Evolutionary conservation across 1,140 invertebrate genomes (phyloP), one percentile per base, ranked within the genome.

Genomic region (Rhopalosiphum padi): DNA sequence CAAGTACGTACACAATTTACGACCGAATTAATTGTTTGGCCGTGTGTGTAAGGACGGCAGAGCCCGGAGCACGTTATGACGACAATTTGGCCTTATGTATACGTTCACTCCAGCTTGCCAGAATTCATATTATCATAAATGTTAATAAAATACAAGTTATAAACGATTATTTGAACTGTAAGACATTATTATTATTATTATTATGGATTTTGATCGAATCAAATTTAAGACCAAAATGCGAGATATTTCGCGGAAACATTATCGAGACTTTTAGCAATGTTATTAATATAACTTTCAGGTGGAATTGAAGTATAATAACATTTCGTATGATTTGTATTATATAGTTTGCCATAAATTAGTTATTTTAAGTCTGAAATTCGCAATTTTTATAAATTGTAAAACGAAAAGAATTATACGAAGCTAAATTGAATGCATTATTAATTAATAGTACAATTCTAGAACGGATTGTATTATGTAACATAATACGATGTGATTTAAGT

Each of bases 1-100:
- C 89, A 90, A 90, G 55, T 30, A 60, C 35, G 35, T 55, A 18
- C 30, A n/a, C 37, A 43, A 90, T 90, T 90, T 68, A 90, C 55
- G 53, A 90, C 55, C 37, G 25, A 90, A 90, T 90, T 68, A 53
- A 55, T 89, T 89, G 51, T 89, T 89, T 25, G 35, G 22, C 35
- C 37, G 37, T 18, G 37, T 68, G 55, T 68, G 55, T 60, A 30
- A 90, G 46, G n/a, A 77, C 46, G 85, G 11, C 43, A 37, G 11
- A 35, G 4, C 48, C 41, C 55, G 6, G 43, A 22, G 22, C 9
- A 41, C 51, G 48, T 55, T 35, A 55, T 22, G 88, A 89, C 22
- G 51, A 37, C 86, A 41, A 88, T n/a, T 88, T 18, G 6, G 30
- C 86, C 30, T 48, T 23, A 46, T 46, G 25, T 30, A 30, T 77